A percentile compares a stretch with the other conserved stretches of the same genome.
Conservation (phyloP, 1,140 invertebrate genomes). For the Zaprionus nigranus region DNA sequence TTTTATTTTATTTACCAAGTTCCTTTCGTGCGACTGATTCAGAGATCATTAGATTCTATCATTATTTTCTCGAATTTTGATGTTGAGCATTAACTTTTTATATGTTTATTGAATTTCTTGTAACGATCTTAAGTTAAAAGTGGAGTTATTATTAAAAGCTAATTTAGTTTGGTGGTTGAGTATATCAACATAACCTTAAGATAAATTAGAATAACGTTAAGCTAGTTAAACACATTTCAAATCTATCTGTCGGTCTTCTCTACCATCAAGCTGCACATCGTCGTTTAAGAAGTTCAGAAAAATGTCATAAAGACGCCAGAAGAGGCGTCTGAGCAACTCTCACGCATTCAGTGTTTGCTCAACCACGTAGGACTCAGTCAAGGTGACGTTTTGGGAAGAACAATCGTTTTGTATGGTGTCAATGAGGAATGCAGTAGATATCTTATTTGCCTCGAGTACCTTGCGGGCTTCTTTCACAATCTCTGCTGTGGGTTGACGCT, state of each 20-base stretch:
- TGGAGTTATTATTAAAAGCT: background rate
- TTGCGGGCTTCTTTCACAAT: conserved; percentile 54
- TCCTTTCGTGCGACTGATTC: too few relatives aligned
- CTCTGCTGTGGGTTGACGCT: conserved; percentile 50
- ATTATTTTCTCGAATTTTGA: too few relatives aligned
- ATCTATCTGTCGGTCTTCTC: background rate
- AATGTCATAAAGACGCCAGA: conserved; percentile 64
- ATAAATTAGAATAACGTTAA: background rate
- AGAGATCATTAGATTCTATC: too few relatives aligned
- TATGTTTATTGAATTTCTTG: background rate
- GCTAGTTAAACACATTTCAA: background rate
- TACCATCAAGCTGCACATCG: background rate
- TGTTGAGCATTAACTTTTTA: background rate
- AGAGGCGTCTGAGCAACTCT: conserved; percentile 67
- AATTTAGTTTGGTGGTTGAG: background rate
- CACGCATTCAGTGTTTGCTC: conserved; percentile 41
- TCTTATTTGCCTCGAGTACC: conserved; percentile 66
- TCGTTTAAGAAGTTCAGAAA: conserved; percentile 61
- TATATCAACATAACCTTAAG: background rate
- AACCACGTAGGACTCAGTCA: background rate
- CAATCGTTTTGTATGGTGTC: conserved; percentile 53
- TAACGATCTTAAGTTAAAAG: background rate
- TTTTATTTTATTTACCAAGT: too few relatives aligned
- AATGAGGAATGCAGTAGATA: conserved; percentile 57
- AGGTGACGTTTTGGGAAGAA: background rate